Evolutionary conservation across 2,113 vertebrate genomes (phyloP).

Genomic region (Propithecus coquereli): DNA sequence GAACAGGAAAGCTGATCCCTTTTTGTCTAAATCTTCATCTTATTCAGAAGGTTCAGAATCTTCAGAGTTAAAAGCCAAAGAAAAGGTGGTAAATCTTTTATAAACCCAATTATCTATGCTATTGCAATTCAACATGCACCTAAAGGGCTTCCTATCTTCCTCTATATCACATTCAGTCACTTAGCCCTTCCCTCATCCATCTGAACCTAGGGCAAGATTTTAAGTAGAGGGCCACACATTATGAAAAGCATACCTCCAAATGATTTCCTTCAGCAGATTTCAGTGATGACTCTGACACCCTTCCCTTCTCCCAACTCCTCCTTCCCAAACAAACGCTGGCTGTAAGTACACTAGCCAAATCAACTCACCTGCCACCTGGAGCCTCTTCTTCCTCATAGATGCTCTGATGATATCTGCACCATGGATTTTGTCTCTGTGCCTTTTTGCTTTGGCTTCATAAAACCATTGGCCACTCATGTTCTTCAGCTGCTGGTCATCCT

Average conservation of each 20-base stretch:
- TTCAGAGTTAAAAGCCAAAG: neutral
- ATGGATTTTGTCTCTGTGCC: conserved; percentile 92
- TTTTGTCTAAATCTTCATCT: neutral
- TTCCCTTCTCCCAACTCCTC: neutral
- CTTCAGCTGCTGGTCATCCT: conserved; percentile 86
- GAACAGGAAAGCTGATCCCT: neutral
- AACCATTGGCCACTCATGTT: conserved; percentile 97
- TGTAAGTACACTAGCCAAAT: neutral
- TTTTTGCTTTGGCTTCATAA: conserved; percentile 93
- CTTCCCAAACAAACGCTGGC: neutral
- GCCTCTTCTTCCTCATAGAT: conserved; percentile 88
- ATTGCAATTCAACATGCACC: neutral
- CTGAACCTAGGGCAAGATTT: neutral
- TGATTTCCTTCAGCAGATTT: neutral
- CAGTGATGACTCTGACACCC: neutral
- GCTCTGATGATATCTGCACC: conserved; percentile 92
- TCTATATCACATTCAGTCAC: neutral
- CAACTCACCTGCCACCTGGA: conserved; percentile 83
- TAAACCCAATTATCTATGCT: neutral
- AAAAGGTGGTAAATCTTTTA: neutral
- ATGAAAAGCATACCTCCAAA: neutral
- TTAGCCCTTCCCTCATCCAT: neutral
- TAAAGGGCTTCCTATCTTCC: neutral
- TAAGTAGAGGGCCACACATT: neutral
- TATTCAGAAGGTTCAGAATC: neutral